Percentiles rank a stretch among this genome's conserved stretches.
These are phyloP conservation scores for Globia sparganii DNA, from an alignment of 2,888 invertebrate species.

Conservation along the genomic window DNA sequence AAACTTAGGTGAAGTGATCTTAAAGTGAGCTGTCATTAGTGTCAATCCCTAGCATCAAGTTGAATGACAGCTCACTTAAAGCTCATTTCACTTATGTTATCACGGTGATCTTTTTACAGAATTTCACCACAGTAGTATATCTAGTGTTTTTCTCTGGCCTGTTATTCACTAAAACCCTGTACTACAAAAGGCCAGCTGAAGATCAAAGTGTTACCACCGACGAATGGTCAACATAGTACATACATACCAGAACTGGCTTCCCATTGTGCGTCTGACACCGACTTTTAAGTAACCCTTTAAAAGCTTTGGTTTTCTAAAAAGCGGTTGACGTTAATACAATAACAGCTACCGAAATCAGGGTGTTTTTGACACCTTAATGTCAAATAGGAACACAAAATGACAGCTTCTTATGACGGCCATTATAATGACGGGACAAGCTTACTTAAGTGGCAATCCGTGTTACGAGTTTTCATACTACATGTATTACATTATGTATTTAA, in stretches of 20 bases:
- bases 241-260: background rate
- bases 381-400: background rate
- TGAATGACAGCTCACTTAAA: no score
- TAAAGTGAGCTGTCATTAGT: no score
- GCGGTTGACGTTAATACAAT: background rate
- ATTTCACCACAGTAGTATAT: background rate
- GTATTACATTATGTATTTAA: background rate
- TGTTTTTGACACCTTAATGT: background rate
- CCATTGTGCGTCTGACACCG: background rate
- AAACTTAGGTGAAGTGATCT: no score
- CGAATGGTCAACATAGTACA: background rate
- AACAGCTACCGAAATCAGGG: background rate
- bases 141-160: background rate
- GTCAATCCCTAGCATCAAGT: no score
- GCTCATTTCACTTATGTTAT: no score
- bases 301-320: background rate
- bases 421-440: background rate
- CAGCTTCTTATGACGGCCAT: background rate
- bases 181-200: background rate
- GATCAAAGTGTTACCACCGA: background rate
- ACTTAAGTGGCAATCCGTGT: background rate
- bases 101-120: no score
- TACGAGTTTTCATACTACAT: background rate
- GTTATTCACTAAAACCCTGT: background rate
- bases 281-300: background rate